Conservation (phyloP, 2,797 vertebrate species). For the Lacerta viridis region DNA sequence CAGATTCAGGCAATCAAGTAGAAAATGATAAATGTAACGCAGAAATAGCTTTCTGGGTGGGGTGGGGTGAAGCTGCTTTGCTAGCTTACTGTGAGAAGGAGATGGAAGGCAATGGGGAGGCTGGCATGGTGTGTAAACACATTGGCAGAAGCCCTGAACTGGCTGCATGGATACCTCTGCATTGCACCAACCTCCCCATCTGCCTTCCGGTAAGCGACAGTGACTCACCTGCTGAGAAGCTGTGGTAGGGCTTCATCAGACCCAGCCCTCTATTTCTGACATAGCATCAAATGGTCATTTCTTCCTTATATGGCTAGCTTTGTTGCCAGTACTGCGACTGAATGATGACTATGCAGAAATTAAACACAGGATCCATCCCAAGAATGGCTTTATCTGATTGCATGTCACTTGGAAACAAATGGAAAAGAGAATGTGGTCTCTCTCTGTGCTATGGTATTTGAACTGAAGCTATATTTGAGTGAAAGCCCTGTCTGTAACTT, state of each 20-base stretch:
- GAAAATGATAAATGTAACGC: background rate
- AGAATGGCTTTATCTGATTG: constrained; percentile 55
- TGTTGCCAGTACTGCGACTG: constrained; percentile 49
- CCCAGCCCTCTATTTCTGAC: no score
- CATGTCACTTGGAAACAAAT: constrained; percentile 44
- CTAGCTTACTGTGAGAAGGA: no score
- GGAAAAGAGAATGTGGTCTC: constrained; percentile 60
- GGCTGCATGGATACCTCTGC: no score
- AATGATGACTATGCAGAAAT: constrained; percentile 54
- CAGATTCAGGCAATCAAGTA: background rate
- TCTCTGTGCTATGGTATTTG: constrained; percentile 69
- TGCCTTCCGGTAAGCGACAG: no score
- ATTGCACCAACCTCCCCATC: background rate
- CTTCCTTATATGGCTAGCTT: constrained; percentile 35
- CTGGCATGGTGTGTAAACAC: no score
- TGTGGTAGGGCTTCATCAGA: no score
- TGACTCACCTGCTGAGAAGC: background rate
- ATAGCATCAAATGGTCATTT: background rate
- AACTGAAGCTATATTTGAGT: constrained; percentile 83
- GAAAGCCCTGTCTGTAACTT: constrained; percentile 81
- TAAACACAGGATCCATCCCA: constrained; percentile 44
- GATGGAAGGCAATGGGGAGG: no score
- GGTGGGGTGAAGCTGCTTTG: no score
- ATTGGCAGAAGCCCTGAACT: no score
- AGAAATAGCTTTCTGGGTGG: no score